Percentiles rank a stretch among this genome's conserved stretches.
phyloP scores from a whole-genome alignment of 2,797 vertebrate genomes.

The Scomberomorus guttatus region DNA sequence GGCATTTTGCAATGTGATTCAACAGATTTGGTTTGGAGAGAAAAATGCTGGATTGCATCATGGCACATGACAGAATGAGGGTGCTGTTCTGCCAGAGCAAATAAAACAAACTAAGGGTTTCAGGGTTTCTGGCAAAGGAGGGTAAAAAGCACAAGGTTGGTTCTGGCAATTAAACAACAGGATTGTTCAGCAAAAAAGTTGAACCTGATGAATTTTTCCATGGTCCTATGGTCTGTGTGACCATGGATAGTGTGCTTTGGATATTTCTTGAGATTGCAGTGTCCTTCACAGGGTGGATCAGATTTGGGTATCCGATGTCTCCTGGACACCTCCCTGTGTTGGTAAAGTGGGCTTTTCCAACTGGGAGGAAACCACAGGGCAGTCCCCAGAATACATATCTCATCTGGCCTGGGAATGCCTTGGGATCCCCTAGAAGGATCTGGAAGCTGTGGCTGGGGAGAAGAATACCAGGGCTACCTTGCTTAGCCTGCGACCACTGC shows the following conservation, averaged over 20 bases:
- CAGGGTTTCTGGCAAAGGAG: background rate
- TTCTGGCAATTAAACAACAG: background rate
- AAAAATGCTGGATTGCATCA: background rate
- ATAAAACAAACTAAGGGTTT: background rate
- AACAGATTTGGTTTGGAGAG: background rate
- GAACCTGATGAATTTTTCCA: too few species aligned
- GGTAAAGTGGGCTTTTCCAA: background rate
- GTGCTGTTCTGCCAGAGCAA: background rate
- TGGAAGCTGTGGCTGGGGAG: background rate
- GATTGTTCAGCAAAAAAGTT: background rate
- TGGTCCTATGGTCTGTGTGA: too few species aligned
- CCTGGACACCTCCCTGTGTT: background rate
- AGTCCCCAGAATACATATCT: background rate
- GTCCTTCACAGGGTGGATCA: background rate
- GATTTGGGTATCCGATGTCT: background rate
- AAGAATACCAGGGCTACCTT: background rate
- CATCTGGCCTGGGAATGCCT: background rate
- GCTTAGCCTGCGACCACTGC: too few species aligned
- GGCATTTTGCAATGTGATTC: background rate
- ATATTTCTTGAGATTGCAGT: background rate
- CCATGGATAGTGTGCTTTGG: too few species aligned
- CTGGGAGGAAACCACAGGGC: background rate
- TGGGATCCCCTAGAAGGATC: background rate
- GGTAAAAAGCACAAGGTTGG: background rate
- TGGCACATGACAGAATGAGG: background rate